phyloP scores from a whole-genome alignment of 2,113 vertebrate species.

The Marmota flaviventris region DNA sequence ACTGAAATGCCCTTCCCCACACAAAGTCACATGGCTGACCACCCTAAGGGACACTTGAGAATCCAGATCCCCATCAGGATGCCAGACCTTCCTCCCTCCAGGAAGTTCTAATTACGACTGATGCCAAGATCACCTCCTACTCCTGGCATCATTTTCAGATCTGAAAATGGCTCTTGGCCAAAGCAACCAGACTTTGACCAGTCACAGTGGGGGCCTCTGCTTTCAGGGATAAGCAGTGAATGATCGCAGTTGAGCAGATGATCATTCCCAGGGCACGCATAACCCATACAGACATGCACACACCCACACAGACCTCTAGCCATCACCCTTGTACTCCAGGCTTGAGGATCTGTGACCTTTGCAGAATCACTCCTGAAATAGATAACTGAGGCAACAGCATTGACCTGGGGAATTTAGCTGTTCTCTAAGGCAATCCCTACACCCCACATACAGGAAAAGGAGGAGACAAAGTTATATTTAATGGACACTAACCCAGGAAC shows the following conservation, averaged over 20 bases:
- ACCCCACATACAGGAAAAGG: background rate
- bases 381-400: background rate
- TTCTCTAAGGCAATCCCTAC: background rate
- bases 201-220: background rate
- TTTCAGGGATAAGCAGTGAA: background rate
- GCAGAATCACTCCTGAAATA: background rate
- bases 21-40: background rate
- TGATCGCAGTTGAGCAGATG: background rate
- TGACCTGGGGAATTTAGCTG: background rate
- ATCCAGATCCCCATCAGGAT: background rate
- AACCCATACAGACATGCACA: background rate
- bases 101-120: background rate
- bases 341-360: background rate
- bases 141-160: background rate
- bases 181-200: slow-evolving; percentile 43
- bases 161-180: slow-evolving; percentile 52
- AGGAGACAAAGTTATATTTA: too few species aligned
- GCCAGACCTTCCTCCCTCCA: background rate
- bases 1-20: background rate
- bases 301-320: background rate
- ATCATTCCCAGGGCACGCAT: background rate
- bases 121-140: background rate
- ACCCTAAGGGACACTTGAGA: background rate
- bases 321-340: background rate
- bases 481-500: fast-evolving